Evolutionary conservation across 2,797 vertebrate genomes (phyloP).

Genomic region (Microcaecilia unicolor): DNA sequence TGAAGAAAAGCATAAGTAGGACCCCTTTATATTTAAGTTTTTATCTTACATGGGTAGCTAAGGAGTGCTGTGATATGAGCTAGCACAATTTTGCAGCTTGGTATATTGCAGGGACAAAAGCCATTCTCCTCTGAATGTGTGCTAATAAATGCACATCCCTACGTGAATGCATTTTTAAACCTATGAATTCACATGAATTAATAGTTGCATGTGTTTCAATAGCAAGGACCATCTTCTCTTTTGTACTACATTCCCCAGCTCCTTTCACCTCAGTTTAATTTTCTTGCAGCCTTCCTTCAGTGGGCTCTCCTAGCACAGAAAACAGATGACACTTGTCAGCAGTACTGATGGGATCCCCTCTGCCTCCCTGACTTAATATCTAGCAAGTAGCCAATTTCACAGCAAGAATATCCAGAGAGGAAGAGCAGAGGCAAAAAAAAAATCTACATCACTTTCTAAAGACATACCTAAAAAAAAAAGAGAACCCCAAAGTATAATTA

Average conservation of each 20-base stretch:
- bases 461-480: not conserved
- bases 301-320: conserved; percentile 23
- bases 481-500: conserved; percentile 29
- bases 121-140: no score
- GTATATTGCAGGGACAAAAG: no score
- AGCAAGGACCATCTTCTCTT: not conserved
- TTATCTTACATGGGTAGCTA: no score
- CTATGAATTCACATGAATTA: no score
- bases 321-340: conserved; percentile 4
- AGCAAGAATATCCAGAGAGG: conserved; percentile 11
- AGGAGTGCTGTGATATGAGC: no score
- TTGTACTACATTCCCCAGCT: not conserved
- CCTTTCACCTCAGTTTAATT: conserved; percentile 17
- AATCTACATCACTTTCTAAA: conserved; percentile 23
- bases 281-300: conserved; percentile 21
- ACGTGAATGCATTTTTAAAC: no score
- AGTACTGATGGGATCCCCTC: conserved; percentile 7
- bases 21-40: no score
- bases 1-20: no score
- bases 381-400: conserved; percentile 19
- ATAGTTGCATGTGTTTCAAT: not conserved
- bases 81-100: no score
- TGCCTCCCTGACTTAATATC: conserved; percentile 5
- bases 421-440: conserved; percentile 7
- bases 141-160: no score